phyloP scores from a whole-genome alignment of 2,888 invertebrate genomes.

The Ditylenchus weischeri region DNA sequence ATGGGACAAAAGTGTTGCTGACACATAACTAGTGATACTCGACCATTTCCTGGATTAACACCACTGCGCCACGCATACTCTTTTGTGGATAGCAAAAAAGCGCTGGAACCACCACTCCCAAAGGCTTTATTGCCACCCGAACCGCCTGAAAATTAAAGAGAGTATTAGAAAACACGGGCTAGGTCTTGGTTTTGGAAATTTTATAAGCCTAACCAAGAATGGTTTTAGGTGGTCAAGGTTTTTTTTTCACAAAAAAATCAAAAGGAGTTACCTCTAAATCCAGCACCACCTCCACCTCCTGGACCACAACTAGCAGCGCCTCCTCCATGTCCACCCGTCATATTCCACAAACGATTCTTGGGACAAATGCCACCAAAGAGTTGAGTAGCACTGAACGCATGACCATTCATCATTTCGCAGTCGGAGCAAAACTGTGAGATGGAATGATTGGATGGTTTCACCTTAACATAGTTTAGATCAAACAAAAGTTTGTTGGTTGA shows the following conservation, averaged over 20 bases:
- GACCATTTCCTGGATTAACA: slow-evolving; percentile 32
- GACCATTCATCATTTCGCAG: slow-evolving; percentile 23
- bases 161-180: no score
- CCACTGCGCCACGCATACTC: slow-evolving; percentile 14
- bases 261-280: slow-evolving; percentile 30
- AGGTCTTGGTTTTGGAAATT: no score
- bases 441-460: neutral
- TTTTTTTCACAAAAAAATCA: no score
- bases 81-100: neutral
- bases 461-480: no score
- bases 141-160: slow-evolving; percentile 15
- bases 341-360: slow-evolving; percentile 23
- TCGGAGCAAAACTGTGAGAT: slow-evolving; percentile 14
- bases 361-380: slow-evolving; percentile 28
- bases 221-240: no score
- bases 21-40: slow-evolving; percentile 33
- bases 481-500: neutral
- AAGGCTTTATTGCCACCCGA: slow-evolving; percentile 23
- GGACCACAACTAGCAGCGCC: slow-evolving; percentile 38
- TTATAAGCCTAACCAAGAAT: no score
- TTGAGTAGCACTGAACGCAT: slow-evolving; percentile 12
- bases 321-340: slow-evolving; percentile 24
- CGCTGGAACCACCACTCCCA: slow-evolving; percentile 26
- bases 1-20: slow-evolving; percentile 28
- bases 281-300: slow-evolving; percentile 47